Conservation (phyloP, 2,888 invertebrate species). For the Diogma glabrata region DNA sequence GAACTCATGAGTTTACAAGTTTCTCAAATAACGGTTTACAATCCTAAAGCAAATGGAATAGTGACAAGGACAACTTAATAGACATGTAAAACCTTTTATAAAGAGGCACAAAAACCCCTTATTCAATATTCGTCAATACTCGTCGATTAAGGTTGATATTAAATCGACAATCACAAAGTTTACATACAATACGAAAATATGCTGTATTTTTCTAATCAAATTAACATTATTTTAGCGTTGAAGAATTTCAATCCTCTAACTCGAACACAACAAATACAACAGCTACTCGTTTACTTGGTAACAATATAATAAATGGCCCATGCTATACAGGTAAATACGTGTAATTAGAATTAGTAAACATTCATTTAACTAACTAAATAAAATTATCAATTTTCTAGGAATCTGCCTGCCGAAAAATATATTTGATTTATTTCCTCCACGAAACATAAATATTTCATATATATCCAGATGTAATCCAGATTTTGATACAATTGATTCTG, state of each 20-base stretch:
- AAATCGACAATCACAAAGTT: too few relatives aligned
- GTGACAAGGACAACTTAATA: too few relatives aligned
- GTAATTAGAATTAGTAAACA: too few relatives aligned
- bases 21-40: too few relatives aligned
- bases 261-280: constrained; percentile 28
- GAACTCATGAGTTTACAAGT: too few relatives aligned
- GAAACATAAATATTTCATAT: constrained; percentile 32
- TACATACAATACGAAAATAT: too few relatives aligned
- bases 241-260: constrained; percentile 27
- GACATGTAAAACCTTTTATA: too few relatives aligned
- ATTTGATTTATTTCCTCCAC: constrained; percentile 32
- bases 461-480: constrained; percentile 35
- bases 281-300: constrained; percentile 31
- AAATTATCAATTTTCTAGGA: constrained; percentile 21
- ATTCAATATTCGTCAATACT: too few relatives aligned
- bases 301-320: constrained; percentile 32
- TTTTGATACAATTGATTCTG: constrained; percentile 28
- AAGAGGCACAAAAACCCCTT: too few relatives aligned
- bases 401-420: constrained; percentile 37
- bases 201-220: too few relatives aligned
- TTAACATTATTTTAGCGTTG: constrained; percentile 23
- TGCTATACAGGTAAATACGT: constrained; percentile 32
- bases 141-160: too few relatives aligned
- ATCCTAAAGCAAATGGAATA: too few relatives aligned
- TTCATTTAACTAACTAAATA: neutral